Percentiles rank a stretch among this genome's conserved stretches.
phyloP scores from a whole-genome alignment of 2,888 invertebrate species.

The Cosmorhoe ocellata region DNA sequence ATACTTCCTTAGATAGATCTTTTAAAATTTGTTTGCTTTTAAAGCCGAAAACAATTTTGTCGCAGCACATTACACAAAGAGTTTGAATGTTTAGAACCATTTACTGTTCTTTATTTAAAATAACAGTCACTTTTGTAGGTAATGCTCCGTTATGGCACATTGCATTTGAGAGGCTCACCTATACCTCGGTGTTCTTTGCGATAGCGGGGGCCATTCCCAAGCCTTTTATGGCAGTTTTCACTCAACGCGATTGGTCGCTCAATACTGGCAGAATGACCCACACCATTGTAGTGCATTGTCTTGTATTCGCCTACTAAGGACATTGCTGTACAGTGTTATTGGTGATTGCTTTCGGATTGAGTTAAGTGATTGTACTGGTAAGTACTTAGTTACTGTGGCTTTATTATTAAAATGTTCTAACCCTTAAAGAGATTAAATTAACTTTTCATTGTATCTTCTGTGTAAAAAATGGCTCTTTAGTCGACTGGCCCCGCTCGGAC shows the following conservation, averaged over 20 bases:
- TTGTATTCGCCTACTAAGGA: constrained; percentile 49
- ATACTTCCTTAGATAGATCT: no score
- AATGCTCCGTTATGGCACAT: constrained; percentile 32
- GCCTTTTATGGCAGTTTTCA: constrained; percentile 78
- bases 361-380: constrained; percentile 10
- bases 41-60: not conserved
- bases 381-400: no score
- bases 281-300: constrained; percentile 65
- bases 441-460: no score
- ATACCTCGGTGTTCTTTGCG: constrained; percentile 42
- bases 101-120: constrained; percentile 15
- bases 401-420: no score
- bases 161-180: constrained; percentile 44
- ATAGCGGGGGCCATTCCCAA: constrained; percentile 44
- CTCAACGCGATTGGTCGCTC: constrained; percentile 74
- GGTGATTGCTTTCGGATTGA: constrained; percentile 39
- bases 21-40: no score
- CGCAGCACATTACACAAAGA: not conserved
- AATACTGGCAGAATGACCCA: constrained; percentile 53
- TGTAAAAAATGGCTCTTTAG: no score
- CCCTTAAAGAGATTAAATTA: no score
- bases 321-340: constrained; percentile 38
- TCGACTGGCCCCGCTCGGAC: no score
- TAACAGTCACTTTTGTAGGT: constrained; percentile 20
- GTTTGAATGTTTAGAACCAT: not conserved